Conservation (phyloP, 2,888 invertebrate species). For the Eupsilia transversa region DNA sequence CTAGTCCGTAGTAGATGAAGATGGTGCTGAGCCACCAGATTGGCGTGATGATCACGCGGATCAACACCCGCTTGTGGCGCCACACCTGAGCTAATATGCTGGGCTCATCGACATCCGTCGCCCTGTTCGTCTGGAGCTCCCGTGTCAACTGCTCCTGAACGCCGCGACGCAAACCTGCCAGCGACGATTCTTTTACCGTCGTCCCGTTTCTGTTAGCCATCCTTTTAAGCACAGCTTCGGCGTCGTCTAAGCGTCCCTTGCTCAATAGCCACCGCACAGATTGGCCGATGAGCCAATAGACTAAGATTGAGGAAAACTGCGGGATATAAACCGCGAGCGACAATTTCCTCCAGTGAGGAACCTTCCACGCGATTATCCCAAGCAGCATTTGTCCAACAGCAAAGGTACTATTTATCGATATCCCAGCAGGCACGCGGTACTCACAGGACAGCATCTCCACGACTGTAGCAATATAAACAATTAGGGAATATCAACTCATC, state of each 20-base stretch:
- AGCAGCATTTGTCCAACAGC: conserved; percentile 93
- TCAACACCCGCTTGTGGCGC: conserved; percentile 67
- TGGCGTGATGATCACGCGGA: neutral
- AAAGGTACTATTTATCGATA: conserved; percentile 92
- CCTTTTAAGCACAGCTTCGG: conserved; percentile 90
- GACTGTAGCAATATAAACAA: conserved; percentile 81
- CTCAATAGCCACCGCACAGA: conserved; percentile 94
- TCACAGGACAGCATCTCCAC: conserved; percentile 94
- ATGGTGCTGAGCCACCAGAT: conserved; percentile 91
- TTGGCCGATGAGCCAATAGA: conserved; percentile 92
- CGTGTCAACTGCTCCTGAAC: conserved; percentile 71
- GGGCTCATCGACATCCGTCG: conserved; percentile 64
- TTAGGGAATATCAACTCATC: neutral
- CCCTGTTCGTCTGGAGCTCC: conserved; percentile 48
- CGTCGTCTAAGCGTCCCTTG: conserved; percentile 92
- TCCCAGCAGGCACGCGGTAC: conserved; percentile 92
- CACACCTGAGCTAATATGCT: conserved; percentile 79
- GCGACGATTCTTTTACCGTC: conserved; percentile 77
- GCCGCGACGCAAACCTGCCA: conserved; percentile 72
- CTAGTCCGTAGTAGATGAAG: conserved; percentile 92
- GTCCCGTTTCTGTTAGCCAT: conserved; percentile 91
- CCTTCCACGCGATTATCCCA: conserved; percentile 92
- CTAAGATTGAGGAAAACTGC: conserved; percentile 91
- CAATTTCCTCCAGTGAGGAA: conserved; percentile 92
- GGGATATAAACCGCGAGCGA: conserved; percentile 93